phyloP scores from a whole-genome alignment of 2,888 invertebrate species.

The Lampropteryx suffumata region DNA sequence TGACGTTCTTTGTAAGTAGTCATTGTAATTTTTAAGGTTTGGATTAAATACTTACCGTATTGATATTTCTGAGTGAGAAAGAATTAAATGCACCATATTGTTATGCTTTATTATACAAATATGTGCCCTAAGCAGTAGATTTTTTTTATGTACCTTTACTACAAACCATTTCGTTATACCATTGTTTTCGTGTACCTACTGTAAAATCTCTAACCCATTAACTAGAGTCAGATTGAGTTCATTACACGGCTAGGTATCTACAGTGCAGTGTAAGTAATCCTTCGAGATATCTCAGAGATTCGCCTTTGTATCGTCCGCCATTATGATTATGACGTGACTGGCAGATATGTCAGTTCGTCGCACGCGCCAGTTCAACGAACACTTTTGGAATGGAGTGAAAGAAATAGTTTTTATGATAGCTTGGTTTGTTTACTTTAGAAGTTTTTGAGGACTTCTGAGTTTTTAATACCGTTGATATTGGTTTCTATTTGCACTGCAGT shows the following conservation, averaged over 20 bases:
- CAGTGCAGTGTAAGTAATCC: conserved; percentile 78
- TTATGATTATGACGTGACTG: conserved; percentile 73
- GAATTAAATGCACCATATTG: too few species aligned
- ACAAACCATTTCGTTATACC: conserved; percentile 12
- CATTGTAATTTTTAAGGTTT: background rate
- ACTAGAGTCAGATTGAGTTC: conserved; percentile 52
- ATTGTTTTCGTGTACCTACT: conserved; percentile 2
- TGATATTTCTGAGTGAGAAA: too few species aligned
- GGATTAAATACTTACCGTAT: too few species aligned
- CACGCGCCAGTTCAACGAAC: conserved; percentile 73
- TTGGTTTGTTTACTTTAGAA: conserved; percentile 48
- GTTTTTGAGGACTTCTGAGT: conserved; percentile 17
- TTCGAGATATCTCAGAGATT: conserved; percentile 73
- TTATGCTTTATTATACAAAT: too few species aligned
- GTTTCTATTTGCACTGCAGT: too few species aligned
- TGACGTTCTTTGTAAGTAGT: too few species aligned
- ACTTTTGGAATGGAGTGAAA: conserved; percentile 50
- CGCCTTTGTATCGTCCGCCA: conserved; percentile 73
- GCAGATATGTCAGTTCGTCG: conserved; percentile 66
- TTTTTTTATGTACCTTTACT: background rate
- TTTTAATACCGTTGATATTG: background rate
- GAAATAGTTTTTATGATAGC: conserved; percentile 53
- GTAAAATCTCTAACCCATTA: conserved; percentile 24
- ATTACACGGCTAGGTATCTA: conserved; percentile 63
- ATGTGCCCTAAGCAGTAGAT: too few species aligned